These are phyloP conservation scores for Oreochromis mossambicus DNA, from an alignment of 2,797 vertebrate genomes.

Conservation along the genomic window DNA sequence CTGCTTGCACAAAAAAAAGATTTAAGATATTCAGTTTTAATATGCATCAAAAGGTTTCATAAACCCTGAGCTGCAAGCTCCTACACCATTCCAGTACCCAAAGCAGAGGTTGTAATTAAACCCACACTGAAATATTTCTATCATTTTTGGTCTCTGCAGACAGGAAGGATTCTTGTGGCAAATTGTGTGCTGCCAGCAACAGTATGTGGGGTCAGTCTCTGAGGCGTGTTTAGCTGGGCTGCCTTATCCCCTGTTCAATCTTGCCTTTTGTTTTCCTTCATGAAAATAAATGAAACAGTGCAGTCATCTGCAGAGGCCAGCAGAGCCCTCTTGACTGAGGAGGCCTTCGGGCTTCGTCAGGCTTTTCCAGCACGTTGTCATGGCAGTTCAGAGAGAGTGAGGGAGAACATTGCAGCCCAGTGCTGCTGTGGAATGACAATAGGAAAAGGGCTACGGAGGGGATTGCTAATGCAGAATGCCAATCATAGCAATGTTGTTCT, in stretches of 20 bases:
- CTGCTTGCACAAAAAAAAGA: neutral
- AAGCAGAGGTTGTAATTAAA: constrained; percentile 42
- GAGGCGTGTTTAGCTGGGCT: constrained; percentile 51
- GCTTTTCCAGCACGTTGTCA: constrained; percentile 65
- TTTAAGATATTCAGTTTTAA: neutral
- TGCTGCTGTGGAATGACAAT: constrained; percentile 66
- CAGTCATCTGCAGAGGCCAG: constrained; percentile 69
- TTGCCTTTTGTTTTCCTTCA: constrained; percentile 68
- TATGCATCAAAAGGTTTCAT: neutral
- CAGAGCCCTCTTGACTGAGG: constrained; percentile 67
- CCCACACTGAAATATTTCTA: constrained; percentile 32
- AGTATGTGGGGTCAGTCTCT: constrained; percentile 58
- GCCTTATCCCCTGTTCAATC: constrained; percentile 63
- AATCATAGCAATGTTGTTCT: constrained; percentile 57
- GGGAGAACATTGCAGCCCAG: constrained; percentile 57
- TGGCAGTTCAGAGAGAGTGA: constrained; percentile 69
- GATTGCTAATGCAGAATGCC: constrained; percentile 63
- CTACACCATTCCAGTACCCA: neutral
- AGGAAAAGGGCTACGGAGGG: constrained; percentile 29
- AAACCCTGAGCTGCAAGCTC: neutral
- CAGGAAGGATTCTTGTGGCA: constrained; percentile 19
- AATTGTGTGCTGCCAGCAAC: constrained; percentile 33
- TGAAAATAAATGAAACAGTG: constrained; percentile 73
- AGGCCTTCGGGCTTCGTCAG: constrained; percentile 72
- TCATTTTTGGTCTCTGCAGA: constrained; percentile 15